Evolutionary conservation across 2,888 invertebrate species (phyloP).

Genomic region (Acronicta leporina): DNA sequence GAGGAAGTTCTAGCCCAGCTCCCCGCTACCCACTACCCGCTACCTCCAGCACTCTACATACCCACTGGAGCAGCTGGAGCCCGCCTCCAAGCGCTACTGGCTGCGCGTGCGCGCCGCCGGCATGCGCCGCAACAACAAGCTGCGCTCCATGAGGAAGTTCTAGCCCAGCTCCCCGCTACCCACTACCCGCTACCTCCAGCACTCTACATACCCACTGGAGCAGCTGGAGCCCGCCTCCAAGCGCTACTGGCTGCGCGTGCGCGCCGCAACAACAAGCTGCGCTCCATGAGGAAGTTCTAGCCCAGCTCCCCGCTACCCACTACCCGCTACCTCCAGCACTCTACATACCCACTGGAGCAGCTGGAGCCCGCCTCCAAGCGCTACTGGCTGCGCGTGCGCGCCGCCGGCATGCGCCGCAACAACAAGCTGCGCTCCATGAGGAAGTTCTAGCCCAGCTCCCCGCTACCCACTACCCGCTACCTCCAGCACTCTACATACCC

Average conservation of each 20-base stretch:
- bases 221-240: conserved; percentile 94
- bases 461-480: too few species aligned
- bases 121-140: conserved; percentile 90
- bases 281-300: conserved; percentile 90
- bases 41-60: too few species aligned
- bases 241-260: conserved; percentile 94
- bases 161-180: too few species aligned
- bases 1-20: conserved; percentile 87
- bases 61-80: too few species aligned
- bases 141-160: conserved; percentile 90
- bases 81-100: conserved; percentile 95
- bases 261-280: conserved; percentile 90
- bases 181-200: too few species aligned
- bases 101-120: conserved; percentile 91
- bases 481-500: too few species aligned
- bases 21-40: too few species aligned
- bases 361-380: conserved; percentile 93
- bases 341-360: conserved; percentile 92
- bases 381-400: conserved; percentile 94
- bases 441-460: conserved; percentile 84
- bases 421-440: conserved; percentile 90
- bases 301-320: too few species aligned
- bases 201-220: too few species aligned
- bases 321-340: too few species aligned
- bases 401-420: conserved; percentile 90